Evolutionary conservation across 2,797 vertebrate species (phyloP).

Genomic region (Mus caroli): DNA sequence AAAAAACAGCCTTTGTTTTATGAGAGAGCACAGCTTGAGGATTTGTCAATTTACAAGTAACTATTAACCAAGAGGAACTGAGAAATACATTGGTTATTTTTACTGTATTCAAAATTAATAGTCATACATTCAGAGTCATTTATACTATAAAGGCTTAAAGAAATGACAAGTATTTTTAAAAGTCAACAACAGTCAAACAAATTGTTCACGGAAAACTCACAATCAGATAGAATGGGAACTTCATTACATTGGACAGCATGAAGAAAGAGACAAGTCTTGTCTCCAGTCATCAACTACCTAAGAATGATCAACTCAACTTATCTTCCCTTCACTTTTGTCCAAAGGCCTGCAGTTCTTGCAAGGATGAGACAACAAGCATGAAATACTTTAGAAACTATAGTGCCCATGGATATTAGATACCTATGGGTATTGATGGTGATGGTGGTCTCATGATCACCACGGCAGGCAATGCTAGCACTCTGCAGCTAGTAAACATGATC

Average conservation of each 20-base stretch:
- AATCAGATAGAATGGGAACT: neutral
- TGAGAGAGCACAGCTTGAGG: constrained; percentile 28
- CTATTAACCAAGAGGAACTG: constrained; percentile 44
- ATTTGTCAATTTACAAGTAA: constrained; percentile 48
- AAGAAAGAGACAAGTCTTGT: constrained; percentile 20
- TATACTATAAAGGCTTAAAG: constrained; percentile 18
- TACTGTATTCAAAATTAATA: constrained; percentile 37
- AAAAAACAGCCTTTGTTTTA: constrained; percentile 1
- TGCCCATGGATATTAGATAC: neutral
- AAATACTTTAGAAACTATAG: neutral
- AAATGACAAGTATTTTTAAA: neutral
- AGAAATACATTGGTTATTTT: neutral
- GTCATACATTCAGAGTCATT: neutral
- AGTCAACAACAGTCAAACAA: neutral
- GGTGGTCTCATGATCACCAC: neutral
- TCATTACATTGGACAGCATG: neutral
- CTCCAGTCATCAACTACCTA: neutral
- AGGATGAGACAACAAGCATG: constrained; percentile 37
- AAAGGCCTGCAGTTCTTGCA: constrained; percentile 22
- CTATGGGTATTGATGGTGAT: neutral
- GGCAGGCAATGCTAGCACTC: neutral
- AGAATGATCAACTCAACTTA: neutral
- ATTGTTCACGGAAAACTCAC: constrained; percentile 42
- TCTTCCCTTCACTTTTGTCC: neutral
- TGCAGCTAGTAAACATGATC: neutral